A percentile compares a stretch with the other conserved stretches of the same genome.
phyloP scores from a whole-genome alignment of 2,888 invertebrate species.

The Geotrupes spiniger region DNA sequence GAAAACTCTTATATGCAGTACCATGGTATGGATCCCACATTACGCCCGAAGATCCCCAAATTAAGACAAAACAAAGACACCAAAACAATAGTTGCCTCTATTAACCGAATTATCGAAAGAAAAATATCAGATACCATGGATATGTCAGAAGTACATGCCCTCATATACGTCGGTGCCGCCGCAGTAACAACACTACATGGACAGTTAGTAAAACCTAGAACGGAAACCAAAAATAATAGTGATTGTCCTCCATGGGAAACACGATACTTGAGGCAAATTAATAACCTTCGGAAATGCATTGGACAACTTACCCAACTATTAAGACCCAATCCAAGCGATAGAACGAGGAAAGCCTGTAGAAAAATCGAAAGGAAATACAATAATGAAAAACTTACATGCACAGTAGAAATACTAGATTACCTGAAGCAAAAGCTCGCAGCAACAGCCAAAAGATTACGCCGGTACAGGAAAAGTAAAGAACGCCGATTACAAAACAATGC shows the following conservation, averaged over 20 bases:
- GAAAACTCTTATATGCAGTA: background rate
- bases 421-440: background rate
- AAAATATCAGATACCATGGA: background rate
- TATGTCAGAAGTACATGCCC: background rate
- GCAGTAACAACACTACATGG: background rate
- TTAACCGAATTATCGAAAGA: too few relatives aligned
- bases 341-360: too few relatives aligned
- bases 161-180: background rate
- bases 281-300: background rate
- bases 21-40: background rate
- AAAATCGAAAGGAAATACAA: background rate
- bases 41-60: too few relatives aligned
- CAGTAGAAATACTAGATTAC: background rate
- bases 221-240: background rate
- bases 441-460: background rate
- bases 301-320: background rate
- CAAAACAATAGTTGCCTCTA: too few relatives aligned
- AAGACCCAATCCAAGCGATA: background rate
- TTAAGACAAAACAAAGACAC: too few relatives aligned
- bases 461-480: background rate
- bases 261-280: too few relatives aligned
- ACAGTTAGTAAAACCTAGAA: background rate
- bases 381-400: background rate
- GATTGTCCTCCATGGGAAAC: constrained; percentile 1
- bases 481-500: background rate